Base-by-base conservation (phyloP, 2,888 invertebrate genomes). In the Drosophila robusta region DNA sequence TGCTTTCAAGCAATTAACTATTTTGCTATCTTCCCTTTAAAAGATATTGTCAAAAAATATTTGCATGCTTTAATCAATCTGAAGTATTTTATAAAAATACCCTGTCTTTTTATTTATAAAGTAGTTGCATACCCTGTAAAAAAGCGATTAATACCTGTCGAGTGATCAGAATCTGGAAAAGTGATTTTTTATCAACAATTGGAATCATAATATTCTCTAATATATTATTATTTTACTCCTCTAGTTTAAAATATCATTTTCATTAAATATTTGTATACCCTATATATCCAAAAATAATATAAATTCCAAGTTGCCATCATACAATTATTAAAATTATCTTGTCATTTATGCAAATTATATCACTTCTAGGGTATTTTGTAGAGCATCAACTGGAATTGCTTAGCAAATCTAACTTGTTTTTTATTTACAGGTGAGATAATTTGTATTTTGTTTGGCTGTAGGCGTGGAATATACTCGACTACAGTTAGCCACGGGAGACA, bases 401-500 rank as follows among this genome's bases (percentile, higher is more conserved):
- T 11, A 1, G 16, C 3, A 3, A 12, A 7, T 36, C 39, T 52
- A 38, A 47, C 16, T 32, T 47, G 42, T 29, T 41, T 56, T 32
- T 54, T 32, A 52, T 46, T 45, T 34, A 16, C 54, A 50, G 52
- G 50, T 67, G 46, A 66, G 18, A 52, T 44, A 57, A 70, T 75
- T 75, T 70, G 61, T 50, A 61, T 34, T 72, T 55, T 49, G 67
- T 56, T 68, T 62, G 54, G 22, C 18, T 58, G 66, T 49, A 62
- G 73, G 77, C 78, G 58, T 54, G 41, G 8, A 50, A 47, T 36
- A 12, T 46, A 52, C n/a, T 38, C 38, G 45, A 49, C 60, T 64
- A 64, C 80, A 70, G 66, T 61, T 64, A 76, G 49, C 55, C 26
- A 36, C 16, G 57, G 46, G 26, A 68, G 56, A 38, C 29, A 42